Evolutionary conservation across 2,888 invertebrate species (phyloP), one percentile per base, ranked within the genome.

Genomic region (Callyntrura sp.): DNA sequence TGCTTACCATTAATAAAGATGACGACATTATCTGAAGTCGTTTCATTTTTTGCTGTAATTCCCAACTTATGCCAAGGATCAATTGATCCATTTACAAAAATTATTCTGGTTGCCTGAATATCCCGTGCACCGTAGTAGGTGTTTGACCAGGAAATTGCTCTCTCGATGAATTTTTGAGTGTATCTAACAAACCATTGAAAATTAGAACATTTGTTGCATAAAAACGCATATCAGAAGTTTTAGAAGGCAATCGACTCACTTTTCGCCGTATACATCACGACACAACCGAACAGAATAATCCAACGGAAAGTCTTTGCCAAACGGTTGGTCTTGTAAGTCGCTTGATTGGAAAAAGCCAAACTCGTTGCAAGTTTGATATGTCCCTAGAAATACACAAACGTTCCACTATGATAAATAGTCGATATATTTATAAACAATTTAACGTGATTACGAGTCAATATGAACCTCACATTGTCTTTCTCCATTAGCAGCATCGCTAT

Each of bases 301-400:
- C 0, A 97, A 94, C 0, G 97, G 96, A 93, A 98, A 98, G 45
- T 95, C 95, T 94, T 97, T 95, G 0, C 98, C 97, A 94, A 98
- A 98, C 65, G 94, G 96, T 94, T 94, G 96, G 0, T 95, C 94
- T 0, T 93, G 78, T 17, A 93, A 90, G 90, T 96, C 96, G 0
- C 98, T 98, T 0, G 98, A 97, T 95, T 99, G 99, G 94, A 97
- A 99, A 94, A 97, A 99, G 35, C 98, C 99, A 94, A 99, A 99
- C 94, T 99, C 99, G 0, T 97, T 98, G 94, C 99, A 99, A 0
- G 98, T 98, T 95, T 99, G 99, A 94, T 98, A 99, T 4, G 91
- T 90, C 91, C 91, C 88, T 88, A 35, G 20, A 83, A 35, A 5
- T n/a, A 62, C 14, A 12, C 55, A 43, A 62, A 62, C 4, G 2